Conservation (phyloP, 2,888 invertebrate genomes). For the Antitype chi region DNA sequence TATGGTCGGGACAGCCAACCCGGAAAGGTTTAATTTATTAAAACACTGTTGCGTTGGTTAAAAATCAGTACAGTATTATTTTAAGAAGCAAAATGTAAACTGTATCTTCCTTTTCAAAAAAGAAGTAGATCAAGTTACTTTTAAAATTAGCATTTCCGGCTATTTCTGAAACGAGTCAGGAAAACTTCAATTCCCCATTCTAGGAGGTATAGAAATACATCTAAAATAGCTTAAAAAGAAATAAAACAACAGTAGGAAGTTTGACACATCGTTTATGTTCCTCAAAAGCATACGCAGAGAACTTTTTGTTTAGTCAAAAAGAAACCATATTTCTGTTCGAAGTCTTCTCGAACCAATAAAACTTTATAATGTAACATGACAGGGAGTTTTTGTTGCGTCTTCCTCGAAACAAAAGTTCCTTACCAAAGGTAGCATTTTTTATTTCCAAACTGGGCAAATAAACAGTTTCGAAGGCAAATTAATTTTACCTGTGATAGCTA, state of each 20-base stretch:
- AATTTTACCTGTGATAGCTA: too few species aligned
- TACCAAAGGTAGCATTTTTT: too few species aligned
- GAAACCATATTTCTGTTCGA: constrained; percentile 33
- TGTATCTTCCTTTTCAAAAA: neutral
- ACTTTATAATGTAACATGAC: constrained; percentile 60
- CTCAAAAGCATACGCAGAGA: constrained; percentile 6
- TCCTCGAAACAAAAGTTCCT: constrained; percentile 26
- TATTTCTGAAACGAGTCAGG: neutral
- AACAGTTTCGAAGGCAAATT: too few species aligned
- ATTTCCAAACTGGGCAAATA: too few species aligned
- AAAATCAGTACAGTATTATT: neutral
- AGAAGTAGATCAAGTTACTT: neutral
- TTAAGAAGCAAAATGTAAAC: neutral
- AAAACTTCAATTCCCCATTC: neutral
- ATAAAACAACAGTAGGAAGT: constrained; percentile 1
- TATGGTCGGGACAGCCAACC: neutral
- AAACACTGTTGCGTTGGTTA: neutral
- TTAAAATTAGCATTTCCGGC: neutral
- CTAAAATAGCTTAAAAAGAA: neutral
- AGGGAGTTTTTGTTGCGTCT: constrained; percentile 32
- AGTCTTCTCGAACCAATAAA: constrained; percentile 50
- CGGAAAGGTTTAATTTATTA: neutral
- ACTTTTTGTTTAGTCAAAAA: constrained; percentile 30
- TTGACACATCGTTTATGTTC: constrained; percentile 12
- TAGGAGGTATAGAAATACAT: neutral